phyloP scores from a whole-genome alignment of 2,888 invertebrate genomes.

The Siphlonurus alternatus region DNA sequence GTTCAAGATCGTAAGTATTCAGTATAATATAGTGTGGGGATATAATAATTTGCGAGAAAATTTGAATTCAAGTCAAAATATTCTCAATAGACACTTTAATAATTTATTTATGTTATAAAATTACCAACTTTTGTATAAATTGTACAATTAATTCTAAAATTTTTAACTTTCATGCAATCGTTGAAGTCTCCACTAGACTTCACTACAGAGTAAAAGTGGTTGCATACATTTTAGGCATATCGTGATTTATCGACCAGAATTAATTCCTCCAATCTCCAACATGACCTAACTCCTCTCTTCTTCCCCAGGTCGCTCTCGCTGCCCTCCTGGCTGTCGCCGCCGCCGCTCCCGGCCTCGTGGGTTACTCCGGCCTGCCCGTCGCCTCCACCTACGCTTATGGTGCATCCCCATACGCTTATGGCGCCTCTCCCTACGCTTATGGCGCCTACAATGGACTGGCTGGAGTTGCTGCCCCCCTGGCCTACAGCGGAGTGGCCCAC shows the following conservation, averaged over 20 bases:
- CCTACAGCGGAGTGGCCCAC: not conserved
- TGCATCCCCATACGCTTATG: not conserved
- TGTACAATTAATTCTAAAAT: too few species aligned
- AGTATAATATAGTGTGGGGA: not conserved
- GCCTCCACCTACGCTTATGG: too few species aligned
- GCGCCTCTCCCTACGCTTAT: not conserved
- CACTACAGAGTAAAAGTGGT: too few species aligned
- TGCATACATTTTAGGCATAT: too few species aligned
- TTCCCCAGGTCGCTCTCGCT: not conserved
- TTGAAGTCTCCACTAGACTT: not conserved
- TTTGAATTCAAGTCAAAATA: not conserved
- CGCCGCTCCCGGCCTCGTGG: not conserved
- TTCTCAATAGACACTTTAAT: too few species aligned
- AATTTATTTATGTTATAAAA: not conserved
- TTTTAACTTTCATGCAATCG: too few species aligned
- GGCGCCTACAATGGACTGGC: not conserved
- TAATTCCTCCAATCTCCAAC: too few species aligned
- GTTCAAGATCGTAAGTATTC: conserved; percentile 9
- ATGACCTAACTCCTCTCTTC: not conserved
- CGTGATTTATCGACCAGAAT: too few species aligned
- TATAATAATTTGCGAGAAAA: not conserved
- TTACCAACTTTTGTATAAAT: too few species aligned
- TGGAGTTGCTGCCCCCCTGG: not conserved
- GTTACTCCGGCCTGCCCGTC: not conserved
- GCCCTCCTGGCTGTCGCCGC: too few species aligned